Evolutionary conservation across 2,113 vertebrate species (phyloP).

Genomic region (Bos indicus): DNA sequence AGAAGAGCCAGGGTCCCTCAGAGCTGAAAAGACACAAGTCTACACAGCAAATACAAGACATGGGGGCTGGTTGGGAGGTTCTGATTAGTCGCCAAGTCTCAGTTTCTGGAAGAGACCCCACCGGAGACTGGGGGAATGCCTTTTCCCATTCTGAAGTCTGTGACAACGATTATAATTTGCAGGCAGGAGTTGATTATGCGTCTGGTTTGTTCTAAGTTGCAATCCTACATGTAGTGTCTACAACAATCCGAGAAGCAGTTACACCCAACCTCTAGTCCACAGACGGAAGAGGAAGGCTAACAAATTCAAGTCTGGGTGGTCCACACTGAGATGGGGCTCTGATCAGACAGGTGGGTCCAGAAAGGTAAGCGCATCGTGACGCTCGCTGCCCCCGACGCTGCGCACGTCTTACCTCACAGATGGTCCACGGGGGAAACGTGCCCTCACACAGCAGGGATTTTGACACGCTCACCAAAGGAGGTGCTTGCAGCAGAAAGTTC

Average conservation of each 20-base stretch:
- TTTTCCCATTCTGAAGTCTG: background rate
- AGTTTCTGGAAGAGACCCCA: background rate
- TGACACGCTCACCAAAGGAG: too few relatives aligned
- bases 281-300: too few relatives aligned
- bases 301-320: too few relatives aligned
- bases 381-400: rapidly evolving
- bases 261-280: background rate
- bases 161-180: too few relatives aligned
- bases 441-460: too few relatives aligned
- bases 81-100: background rate
- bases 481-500: too few relatives aligned
- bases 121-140: rapidly evolving
- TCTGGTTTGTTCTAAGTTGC: background rate
- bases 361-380: background rate
- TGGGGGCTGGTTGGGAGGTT: rapidly evolving
- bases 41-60: rapidly evolving
- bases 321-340: background rate
- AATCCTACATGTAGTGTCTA: background rate
- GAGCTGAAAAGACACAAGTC: rapidly evolving
- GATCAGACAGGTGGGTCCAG: rapidly evolving
- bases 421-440: rapidly evolving
- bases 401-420: rapidly evolving
- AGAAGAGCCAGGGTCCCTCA: background rate
- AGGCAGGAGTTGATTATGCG: too few relatives aligned
- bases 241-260: background rate